These are phyloP conservation scores for Prosopocoilus inquinatus DNA, from an alignment of 2,888 invertebrate species.

Conservation along the genomic window DNA sequence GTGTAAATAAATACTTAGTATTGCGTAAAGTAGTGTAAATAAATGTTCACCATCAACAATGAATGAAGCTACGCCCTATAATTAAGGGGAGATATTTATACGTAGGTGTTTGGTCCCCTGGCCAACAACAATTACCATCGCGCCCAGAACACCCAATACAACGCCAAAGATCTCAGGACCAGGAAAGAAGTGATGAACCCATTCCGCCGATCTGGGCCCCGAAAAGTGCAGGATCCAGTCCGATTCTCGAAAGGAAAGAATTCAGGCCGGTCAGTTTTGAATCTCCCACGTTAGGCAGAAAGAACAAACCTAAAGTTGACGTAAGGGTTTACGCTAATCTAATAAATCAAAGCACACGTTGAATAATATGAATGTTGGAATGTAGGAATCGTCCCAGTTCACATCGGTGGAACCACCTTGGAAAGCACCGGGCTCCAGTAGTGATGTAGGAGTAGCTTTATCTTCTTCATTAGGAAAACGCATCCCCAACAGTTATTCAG, in stretches of 20 bases:
- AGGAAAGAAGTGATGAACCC: conserved; percentile 52
- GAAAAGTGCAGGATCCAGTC: conserved; percentile 68
- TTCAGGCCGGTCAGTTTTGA: conserved; percentile 78
- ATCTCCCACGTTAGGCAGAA: conserved; percentile 63
- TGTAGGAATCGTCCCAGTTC: conserved; percentile 1
- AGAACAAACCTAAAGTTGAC: conserved; percentile 46
- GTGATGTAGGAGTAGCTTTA: conserved; percentile 30
- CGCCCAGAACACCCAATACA: conserved; percentile 11
- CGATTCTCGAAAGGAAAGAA: conserved; percentile 69
- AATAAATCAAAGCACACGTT: not conserved
- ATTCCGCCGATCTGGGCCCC: conserved; percentile 79
- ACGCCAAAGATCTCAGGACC: conserved; percentile 32
- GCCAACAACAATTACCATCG: conserved; percentile 36
- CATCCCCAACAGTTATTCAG: conserved; percentile 61
- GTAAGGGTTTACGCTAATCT: conserved; percentile 30
- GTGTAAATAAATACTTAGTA: not conserved
- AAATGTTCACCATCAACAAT: no score
- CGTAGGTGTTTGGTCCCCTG: conserved; percentile 63
- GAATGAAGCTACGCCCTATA: no score
- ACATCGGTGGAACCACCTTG: conserved; percentile 31
- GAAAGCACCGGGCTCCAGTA: conserved; percentile 32
- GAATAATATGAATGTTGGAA: no score
- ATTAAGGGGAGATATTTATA: not conserved
- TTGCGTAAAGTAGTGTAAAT: no score
- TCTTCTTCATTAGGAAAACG: conserved; percentile 39